Conservation (phyloP, 2,113 vertebrate genomes). For the Oncorhynchus clarkii region DNA sequence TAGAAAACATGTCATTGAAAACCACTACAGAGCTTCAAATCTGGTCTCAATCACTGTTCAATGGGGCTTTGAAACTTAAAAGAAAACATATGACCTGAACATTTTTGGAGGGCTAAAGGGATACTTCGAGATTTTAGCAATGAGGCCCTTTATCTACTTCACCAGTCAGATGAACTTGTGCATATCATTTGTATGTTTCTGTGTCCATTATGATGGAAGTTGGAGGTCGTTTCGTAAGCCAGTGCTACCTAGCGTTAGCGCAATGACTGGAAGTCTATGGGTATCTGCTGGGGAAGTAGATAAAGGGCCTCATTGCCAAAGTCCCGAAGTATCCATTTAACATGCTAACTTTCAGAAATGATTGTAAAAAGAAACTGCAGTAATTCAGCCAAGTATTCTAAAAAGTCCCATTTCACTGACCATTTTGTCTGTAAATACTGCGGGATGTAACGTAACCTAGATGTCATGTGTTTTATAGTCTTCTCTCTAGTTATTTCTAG, state of each 20-base stretch:
- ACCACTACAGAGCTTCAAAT: constrained; percentile 59
- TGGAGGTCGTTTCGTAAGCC: no score
- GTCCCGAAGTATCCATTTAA: constrained; percentile 8
- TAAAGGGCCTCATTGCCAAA: no score
- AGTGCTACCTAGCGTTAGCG: no score
- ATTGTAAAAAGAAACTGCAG: not conserved
- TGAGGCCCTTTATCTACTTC: not conserved
- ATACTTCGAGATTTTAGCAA: constrained; percentile 27
- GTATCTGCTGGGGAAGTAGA: no score
- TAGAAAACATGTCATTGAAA: constrained; percentile 69
- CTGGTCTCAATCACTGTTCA: constrained; percentile 67
- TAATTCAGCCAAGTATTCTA: not conserved
- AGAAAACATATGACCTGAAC: constrained; percentile 63
- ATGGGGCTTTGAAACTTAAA: constrained; percentile 66
- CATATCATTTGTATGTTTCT: constrained; percentile 21
- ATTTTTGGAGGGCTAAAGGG: constrained; percentile 11
- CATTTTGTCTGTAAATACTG: not conserved
- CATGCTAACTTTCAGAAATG: not conserved
- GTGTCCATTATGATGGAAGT: constrained; percentile 16
- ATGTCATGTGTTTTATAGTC: constrained; percentile 42
- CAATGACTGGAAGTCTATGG: no score
- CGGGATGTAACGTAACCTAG: constrained; percentile 35
- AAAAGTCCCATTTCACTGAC: no score
- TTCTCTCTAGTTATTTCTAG: constrained; percentile 57
- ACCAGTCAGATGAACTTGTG: not conserved